Conservation (phyloP, 1,140 invertebrate species). For the Musca domestica region DNA sequence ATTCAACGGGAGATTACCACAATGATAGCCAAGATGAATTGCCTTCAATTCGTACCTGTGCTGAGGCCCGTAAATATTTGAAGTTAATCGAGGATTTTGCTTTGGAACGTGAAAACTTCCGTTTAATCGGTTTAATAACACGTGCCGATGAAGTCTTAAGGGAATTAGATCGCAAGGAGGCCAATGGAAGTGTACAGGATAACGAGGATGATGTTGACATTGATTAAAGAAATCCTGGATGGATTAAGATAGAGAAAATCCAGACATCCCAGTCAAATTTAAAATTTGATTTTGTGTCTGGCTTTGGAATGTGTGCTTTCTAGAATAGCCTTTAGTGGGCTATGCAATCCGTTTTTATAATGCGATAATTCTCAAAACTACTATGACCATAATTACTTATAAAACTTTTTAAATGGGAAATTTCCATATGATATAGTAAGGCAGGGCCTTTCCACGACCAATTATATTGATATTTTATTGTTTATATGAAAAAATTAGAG, state of each 20-base stretch:
- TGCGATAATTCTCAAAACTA: too few relatives aligned
- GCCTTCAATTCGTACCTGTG: constrained; percentile 36
- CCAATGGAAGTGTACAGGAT: constrained; percentile 7
- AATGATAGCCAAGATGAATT: background rate
- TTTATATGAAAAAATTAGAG: too few relatives aligned
- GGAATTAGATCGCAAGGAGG: constrained; percentile 32
- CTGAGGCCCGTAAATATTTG: constrained; percentile 47
- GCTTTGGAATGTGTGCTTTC: too few relatives aligned
- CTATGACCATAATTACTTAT: too few relatives aligned
- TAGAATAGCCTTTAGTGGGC: too few relatives aligned
- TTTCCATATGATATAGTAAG: too few relatives aligned
- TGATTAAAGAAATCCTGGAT: constrained; percentile 7
- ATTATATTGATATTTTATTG: too few relatives aligned
- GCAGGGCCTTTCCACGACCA: too few relatives aligned
- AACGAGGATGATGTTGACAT: constrained; percentile 32
- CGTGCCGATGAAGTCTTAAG: constrained; percentile 47
- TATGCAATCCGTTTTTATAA: too few relatives aligned
- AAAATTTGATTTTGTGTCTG: too few relatives aligned
- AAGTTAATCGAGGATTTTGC: constrained; percentile 49
- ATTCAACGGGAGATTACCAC: background rate
- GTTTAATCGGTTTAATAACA: constrained; percentile 46
- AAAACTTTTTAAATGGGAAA: too few relatives aligned
- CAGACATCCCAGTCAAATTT: background rate
- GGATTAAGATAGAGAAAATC: background rate
- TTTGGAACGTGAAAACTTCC: constrained; percentile 42